Evolutionary conservation across 2,888 invertebrate genomes (phyloP).

Genomic region (Tiphia femorata): DNA sequence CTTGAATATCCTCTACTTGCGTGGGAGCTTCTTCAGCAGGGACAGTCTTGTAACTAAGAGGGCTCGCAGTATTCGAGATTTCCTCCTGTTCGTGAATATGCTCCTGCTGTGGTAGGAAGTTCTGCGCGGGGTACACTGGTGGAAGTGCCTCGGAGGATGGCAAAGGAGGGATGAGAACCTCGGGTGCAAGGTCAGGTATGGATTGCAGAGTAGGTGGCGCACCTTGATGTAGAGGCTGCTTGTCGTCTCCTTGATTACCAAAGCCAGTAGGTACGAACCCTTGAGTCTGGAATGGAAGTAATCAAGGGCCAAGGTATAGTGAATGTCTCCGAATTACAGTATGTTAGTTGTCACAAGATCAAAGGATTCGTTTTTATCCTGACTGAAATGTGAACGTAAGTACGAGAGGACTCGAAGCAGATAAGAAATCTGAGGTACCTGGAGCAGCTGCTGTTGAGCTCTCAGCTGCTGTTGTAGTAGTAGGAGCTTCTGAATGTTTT

Average conservation of each 20-base stretch:
- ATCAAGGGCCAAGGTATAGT: neutral
- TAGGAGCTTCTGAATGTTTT: slow-evolving; percentile 62
- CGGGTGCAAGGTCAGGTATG: slow-evolving; percentile 46
- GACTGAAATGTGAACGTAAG: too few species aligned
- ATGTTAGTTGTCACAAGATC: too few species aligned
- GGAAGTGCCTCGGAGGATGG: slow-evolving; percentile 56
- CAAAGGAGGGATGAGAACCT: slow-evolving; percentile 55
- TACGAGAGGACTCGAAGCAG: too few species aligned
- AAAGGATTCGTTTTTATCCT: too few species aligned
- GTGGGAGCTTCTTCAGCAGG: slow-evolving; percentile 9
- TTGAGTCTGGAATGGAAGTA: slow-evolving; percentile 48
- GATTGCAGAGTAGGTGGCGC: slow-evolving; percentile 46
- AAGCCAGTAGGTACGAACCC: slow-evolving; percentile 55
- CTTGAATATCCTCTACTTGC: slow-evolving; percentile 17
- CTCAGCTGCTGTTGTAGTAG: slow-evolving; percentile 62
- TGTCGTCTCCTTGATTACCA: slow-evolving; percentile 50
- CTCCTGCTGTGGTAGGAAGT: slow-evolving; percentile 43
- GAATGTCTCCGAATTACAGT: too few species aligned
- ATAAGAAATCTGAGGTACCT: slow-evolving; percentile 54
- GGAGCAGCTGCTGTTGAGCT: slow-evolving; percentile 61
- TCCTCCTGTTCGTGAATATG: slow-evolving; percentile 22
- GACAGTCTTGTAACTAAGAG: slow-evolving; percentile 15
- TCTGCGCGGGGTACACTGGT: slow-evolving; percentile 57
- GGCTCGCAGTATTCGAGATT: slow-evolving; percentile 14
- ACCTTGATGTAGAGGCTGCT: slow-evolving; percentile 50